phyloP scores from a whole-genome alignment of 2,888 invertebrate species.

The Cactoblastis cactorum region DNA sequence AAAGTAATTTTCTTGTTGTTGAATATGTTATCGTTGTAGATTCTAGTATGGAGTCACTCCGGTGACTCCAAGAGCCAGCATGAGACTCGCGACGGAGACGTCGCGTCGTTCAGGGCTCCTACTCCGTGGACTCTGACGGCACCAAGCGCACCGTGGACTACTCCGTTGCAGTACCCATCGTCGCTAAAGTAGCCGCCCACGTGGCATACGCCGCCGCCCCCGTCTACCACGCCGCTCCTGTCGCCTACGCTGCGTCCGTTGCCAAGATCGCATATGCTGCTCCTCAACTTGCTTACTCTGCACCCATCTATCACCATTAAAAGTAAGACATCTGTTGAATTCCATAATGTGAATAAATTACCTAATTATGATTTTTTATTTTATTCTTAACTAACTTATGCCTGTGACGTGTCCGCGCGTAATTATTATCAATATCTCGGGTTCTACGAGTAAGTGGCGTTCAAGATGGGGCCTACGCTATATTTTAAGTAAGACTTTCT shows the following conservation, averaged over 20 bases:
- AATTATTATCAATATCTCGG: too few relatives aligned
- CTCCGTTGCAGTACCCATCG: conserved; percentile 69
- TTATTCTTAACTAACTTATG: too few relatives aligned
- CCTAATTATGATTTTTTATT: conserved; percentile 6
- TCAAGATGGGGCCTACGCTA: too few relatives aligned
- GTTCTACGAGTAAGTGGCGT: too few relatives aligned
- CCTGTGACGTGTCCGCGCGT: too few relatives aligned
- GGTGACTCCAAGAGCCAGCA: conserved; percentile 72
- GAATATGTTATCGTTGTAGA: too few relatives aligned
- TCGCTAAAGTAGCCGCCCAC: conserved; percentile 75
- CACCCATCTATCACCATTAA: conserved; percentile 47
- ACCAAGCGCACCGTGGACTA: conserved; percentile 73
- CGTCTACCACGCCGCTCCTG: conserved; percentile 25
- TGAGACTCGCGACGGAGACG: conserved; percentile 70
- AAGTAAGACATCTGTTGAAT: conserved; percentile 25
- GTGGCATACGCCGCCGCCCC: conserved; percentile 52
- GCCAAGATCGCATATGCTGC: conserved; percentile 25
- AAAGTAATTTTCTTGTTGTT: too few relatives aligned
- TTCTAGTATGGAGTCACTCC: too few relatives aligned
- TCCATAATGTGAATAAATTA: conserved; percentile 49
- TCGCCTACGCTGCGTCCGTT: conserved; percentile 31
- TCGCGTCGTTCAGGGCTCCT: conserved; percentile 71
- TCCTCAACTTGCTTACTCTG: conserved; percentile 29
- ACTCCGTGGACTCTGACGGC: conserved; percentile 73
- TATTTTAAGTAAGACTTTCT: too few relatives aligned